Percentiles rank a stretch among this genome's conserved stretches.
Evolutionary conservation across 2,888 invertebrate genomes (phyloP).

Genomic region (Protodeltote pygarga): DNA sequence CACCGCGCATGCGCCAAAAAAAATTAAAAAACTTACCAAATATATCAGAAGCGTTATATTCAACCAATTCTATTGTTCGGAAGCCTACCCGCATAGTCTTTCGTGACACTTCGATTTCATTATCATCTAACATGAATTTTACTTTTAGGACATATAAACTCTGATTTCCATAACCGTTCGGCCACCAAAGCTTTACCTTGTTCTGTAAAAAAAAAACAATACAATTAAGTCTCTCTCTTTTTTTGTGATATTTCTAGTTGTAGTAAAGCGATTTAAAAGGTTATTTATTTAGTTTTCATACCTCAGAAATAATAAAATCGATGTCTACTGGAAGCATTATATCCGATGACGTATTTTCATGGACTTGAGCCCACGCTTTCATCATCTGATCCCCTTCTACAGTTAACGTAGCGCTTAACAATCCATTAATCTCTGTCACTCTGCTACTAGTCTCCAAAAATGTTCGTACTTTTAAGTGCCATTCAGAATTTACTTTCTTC

Average conservation of each 20-base stretch:
- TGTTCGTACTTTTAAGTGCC: constrained; percentile 66
- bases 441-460: constrained; percentile 65
- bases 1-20: too few species aligned
- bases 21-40: constrained; percentile 72
- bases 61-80: constrained; percentile 93
- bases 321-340: constrained; percentile 67
- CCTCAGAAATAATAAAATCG: constrained; percentile 69
- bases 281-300: constrained; percentile 34
- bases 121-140: constrained; percentile 68
- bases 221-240: background rate
- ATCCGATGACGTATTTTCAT: constrained; percentile 55
- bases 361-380: constrained; percentile 56
- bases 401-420: constrained; percentile 62
- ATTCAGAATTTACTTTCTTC: constrained; percentile 56
- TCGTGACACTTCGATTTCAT: constrained; percentile 61
- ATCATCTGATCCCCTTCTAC: constrained; percentile 68
- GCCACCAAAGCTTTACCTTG: constrained; percentile 93
- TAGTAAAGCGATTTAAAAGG: too few species aligned
- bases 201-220: constrained; percentile 56
- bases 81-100: constrained; percentile 93
- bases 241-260: too few species aligned
- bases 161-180: constrained; percentile 95
- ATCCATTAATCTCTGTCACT: constrained; percentile 57
- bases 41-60: constrained; percentile 86
- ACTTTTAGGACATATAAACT: constrained; percentile 90